Evolutionary conservation across 2,797 vertebrate genomes (phyloP).

Genomic region (Mormyrus hasselquistii): DNA sequence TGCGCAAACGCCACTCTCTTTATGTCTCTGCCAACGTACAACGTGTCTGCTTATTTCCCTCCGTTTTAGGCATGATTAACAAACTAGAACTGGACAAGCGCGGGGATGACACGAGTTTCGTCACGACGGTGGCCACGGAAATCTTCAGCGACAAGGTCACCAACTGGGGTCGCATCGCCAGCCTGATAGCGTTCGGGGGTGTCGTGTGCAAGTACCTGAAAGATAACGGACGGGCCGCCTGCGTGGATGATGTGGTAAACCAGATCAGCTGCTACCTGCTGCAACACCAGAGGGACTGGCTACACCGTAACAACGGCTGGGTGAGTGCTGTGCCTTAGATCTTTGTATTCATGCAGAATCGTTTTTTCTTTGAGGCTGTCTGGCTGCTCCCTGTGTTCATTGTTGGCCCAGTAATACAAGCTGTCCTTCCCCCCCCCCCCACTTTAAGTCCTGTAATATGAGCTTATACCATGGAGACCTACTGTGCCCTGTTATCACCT

Average conservation of each 20-base stretch:
- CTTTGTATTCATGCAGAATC: not conserved
- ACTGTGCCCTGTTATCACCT: not conserved
- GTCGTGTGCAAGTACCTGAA: constrained; percentile 71
- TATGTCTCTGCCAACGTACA: not conserved
- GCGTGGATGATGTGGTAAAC: constrained; percentile 58
- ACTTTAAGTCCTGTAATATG: not conserved
- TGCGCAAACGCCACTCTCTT: not conserved
- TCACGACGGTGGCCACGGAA: constrained; percentile 61
- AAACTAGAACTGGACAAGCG: constrained; percentile 61
- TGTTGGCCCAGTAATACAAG: not conserved
- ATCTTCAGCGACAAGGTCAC: constrained; percentile 76
- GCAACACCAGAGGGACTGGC: constrained; percentile 69
- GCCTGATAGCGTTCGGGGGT: constrained; percentile 77
- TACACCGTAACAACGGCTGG: constrained; percentile 81
- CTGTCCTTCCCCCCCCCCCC: not conserved
- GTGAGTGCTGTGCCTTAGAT: constrained; percentile 57
- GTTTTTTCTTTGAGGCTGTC: not conserved
- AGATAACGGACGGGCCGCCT: constrained; percentile 52
- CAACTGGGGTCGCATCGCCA: constrained; percentile 87
- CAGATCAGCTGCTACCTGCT: constrained; percentile 75
- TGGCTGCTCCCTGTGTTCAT: not conserved
- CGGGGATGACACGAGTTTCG: constrained; percentile 56
- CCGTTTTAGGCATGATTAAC: constrained; percentile 70
- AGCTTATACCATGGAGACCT: not conserved
- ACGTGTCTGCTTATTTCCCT: not conserved